phyloP scores from a whole-genome alignment of 2,113 vertebrate genomes.

The Vidua chalybeata region DNA sequence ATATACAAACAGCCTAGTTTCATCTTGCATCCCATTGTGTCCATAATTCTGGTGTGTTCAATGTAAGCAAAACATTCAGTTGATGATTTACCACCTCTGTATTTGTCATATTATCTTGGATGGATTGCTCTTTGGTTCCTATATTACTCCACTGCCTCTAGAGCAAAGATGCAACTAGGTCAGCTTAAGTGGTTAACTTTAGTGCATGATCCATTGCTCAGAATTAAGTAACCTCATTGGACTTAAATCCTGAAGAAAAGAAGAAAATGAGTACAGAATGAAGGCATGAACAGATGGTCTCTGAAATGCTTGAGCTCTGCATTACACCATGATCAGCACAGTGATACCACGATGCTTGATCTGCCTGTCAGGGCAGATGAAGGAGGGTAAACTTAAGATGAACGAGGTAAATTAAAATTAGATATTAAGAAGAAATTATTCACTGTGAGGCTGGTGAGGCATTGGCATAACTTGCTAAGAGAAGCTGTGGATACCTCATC shows the following conservation, averaged over 20 bases:
- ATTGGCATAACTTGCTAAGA: not conserved
- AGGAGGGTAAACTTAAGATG: not conserved
- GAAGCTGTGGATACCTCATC: not conserved
- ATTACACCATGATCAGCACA: not conserved
- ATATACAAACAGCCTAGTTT: not conserved
- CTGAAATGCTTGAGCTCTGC: not conserved
- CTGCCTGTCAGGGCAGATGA: not conserved
- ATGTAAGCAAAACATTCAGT: not conserved
- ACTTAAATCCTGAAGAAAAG: not conserved
- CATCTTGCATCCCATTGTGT: not conserved
- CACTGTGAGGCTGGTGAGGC: not conserved
- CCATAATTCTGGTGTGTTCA: not conserved
- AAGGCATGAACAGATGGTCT: not conserved
- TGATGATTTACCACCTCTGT: not conserved
- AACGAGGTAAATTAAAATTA: not conserved
- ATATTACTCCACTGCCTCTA: not conserved
- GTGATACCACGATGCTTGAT: not conserved
- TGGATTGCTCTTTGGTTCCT: not conserved
- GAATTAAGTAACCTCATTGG: not conserved
- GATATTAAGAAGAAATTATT: not conserved
- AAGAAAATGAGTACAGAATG: not conserved
- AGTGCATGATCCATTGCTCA: not conserved
- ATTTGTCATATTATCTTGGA: not conserved
- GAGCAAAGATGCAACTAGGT: not conserved
- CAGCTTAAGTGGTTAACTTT: not conserved